phyloP scores from a whole-genome alignment of 2,113 vertebrate species.

The Cnemophilus loriae region DNA sequence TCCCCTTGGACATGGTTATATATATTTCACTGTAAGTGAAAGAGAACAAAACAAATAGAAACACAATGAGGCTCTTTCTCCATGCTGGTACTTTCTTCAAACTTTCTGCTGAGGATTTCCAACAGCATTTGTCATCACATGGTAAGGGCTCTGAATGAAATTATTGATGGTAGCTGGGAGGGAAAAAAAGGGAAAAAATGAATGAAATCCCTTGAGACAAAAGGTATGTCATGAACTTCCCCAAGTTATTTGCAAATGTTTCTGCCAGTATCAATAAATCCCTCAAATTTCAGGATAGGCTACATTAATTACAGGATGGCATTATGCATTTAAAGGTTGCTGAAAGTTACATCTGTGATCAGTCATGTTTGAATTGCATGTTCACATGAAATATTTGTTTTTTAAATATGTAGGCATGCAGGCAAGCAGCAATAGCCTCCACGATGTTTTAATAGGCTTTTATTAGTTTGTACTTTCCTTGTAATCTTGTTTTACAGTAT shows the following conservation, averaged over 20 bases:
- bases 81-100: constrained; percentile 29
- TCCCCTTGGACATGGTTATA: neutral
- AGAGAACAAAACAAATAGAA: constrained; percentile 55
- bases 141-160: constrained; percentile 62
- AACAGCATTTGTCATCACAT: neutral
- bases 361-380: neutral
- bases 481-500: constrained; percentile 56
- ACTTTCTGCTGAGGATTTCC: constrained; percentile 47
- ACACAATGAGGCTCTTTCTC: constrained; percentile 50
- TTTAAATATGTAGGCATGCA: neutral
- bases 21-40: constrained; percentile 41
- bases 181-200: neutral
- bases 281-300: constrained; percentile 54
- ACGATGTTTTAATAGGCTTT: constrained; percentile 41
- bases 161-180: constrained; percentile 60
- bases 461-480: constrained; percentile 47
- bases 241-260: constrained; percentile 64
- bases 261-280: constrained; percentile 70
- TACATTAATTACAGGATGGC: constrained; percentile 62
- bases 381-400: constrained; percentile 24
- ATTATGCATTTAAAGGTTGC: constrained; percentile 54
- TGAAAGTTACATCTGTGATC: constrained; percentile 59
- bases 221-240: constrained; percentile 63
- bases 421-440: neutral
- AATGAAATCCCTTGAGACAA: constrained; percentile 55